Base-by-base conservation (phyloP, 2,888 invertebrate species). In the Papilio elwesi region DNA sequence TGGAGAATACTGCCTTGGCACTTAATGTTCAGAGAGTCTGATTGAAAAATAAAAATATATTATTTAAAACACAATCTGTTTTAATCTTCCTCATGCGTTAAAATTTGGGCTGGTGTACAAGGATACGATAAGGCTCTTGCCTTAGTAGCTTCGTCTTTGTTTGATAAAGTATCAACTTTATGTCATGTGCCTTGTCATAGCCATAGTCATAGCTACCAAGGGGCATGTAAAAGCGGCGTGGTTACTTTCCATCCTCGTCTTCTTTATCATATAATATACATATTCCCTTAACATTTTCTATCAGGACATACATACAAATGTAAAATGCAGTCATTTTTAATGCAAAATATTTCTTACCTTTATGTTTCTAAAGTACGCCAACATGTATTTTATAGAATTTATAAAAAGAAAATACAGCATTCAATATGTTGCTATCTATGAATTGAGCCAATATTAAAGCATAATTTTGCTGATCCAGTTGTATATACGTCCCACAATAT, bases 391-490 rank as follows among this genome's bases (percentile, higher is more conserved):
- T 57, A 62, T 15, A 62, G 12, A 10, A 15, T 10, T 10, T 43
- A 10, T 43, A 43, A n/a, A n/a, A 62, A 43, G 57, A 57, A 57
- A 57, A 11, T 38, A 62, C n/a, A 43, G 43, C 11, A n/a, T 38
- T 57, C 43, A 43, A 43, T 62, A 15, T 71, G 52, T 71, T 51
- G 52, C 5, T 67, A 67, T 26, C 15, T 26, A 71, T 59, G 49
- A 66, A 62, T 66, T 53, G 59, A 71, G 15, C 10, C 13, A 55
- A 43, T 5, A 62, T 51, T 10, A 47, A n/a, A 8, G 49, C 15
- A 36, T 62, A 62, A 52, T 15, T 62, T 62, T 62, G 59, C 43
- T 62, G 59, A 59, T 75, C 75, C 73, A 70, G 65, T 70, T 66
- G 52, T 43, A 62, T 59, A 62, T 36, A 70, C 16, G 62, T 63